Conservation (phyloP, 2,113 vertebrate species). For the Choloepus hoffmanni region DNA sequence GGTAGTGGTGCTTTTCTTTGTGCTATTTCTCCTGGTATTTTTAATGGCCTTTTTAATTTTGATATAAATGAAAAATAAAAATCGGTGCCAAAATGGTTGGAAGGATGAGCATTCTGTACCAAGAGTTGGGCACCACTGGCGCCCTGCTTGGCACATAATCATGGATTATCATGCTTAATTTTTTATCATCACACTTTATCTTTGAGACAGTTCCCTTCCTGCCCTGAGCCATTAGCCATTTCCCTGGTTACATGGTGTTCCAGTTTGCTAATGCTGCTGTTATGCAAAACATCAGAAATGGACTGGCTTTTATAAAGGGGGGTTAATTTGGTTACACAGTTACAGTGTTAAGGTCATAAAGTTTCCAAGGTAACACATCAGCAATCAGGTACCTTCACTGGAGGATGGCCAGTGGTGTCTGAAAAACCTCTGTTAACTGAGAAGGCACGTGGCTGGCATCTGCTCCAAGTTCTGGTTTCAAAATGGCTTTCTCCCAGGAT, state of each 20-base stretch:
- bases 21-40: neutral
- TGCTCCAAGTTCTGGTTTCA: too few relatives aligned
- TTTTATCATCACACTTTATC: constrained; percentile 15
- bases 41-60: neutral
- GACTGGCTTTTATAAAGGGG: too few relatives aligned
- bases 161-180: neutral
- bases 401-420: too few relatives aligned
- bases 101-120: neutral
- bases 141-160: neutral
- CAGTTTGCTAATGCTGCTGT: too few relatives aligned
- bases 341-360: too few relatives aligned
- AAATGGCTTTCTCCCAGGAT: too few relatives aligned
- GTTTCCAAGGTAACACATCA: too few relatives aligned
- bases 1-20: neutral
- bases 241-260: neutral
- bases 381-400: too few relatives aligned
- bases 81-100: neutral
- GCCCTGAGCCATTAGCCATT: neutral
- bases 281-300: too few relatives aligned
- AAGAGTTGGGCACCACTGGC: neutral
- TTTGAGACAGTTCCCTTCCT: constrained; percentile 36
- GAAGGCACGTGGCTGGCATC: too few relatives aligned
- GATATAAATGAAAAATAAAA: constrained; percentile 44
- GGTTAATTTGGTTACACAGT: too few relatives aligned
- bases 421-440: too few relatives aligned